These are phyloP conservation scores for Papilio demoleus DNA, from an alignment of 2,888 invertebrate genomes.

Conservation along the genomic window DNA sequence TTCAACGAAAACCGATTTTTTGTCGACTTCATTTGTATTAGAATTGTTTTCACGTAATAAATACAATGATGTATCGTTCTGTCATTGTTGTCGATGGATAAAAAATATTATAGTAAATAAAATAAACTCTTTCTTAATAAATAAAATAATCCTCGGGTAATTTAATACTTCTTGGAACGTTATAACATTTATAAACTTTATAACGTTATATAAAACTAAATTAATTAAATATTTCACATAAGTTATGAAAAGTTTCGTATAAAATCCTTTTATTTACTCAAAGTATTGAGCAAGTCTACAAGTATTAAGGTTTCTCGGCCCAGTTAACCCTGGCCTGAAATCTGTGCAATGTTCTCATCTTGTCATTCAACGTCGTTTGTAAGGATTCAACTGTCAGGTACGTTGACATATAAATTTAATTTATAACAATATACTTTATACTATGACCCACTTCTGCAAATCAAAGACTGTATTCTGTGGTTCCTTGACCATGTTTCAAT, in stretches of 20 bases:
- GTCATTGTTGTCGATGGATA: too few species aligned
- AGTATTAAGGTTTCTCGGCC: slow-evolving; percentile 27
- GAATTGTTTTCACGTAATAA: too few species aligned
- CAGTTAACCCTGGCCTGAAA: slow-evolving; percentile 29
- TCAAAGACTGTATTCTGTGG: background rate
- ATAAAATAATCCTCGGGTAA: too few species aligned
- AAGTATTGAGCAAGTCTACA: background rate
- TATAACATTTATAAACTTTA: too few species aligned
- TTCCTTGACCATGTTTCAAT: too few species aligned
- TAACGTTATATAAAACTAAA: background rate
- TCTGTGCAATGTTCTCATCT: slow-evolving; percentile 9
- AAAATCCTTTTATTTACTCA: background rate
- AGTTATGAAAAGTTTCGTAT: background rate
- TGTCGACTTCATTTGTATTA: too few species aligned
- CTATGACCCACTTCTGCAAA: background rate
- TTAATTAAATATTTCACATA: background rate
- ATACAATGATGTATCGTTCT: too few species aligned
- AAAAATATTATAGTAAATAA: too few species aligned
- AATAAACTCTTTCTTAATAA: too few species aligned
- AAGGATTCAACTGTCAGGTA: slow-evolving; percentile 21
- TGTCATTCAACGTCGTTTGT: slow-evolving; percentile 18
- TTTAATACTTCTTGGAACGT: too few species aligned
- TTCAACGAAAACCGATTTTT: too few species aligned
- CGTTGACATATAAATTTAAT: slow-evolving; percentile 6
- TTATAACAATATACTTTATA: background rate